A percentile compares a stretch with the other conserved stretches of the same genome.
These are phyloP conservation scores for Brotula barbata DNA, from an alignment of 2,797 vertebrate genomes.

Conservation along the genomic window DNA sequence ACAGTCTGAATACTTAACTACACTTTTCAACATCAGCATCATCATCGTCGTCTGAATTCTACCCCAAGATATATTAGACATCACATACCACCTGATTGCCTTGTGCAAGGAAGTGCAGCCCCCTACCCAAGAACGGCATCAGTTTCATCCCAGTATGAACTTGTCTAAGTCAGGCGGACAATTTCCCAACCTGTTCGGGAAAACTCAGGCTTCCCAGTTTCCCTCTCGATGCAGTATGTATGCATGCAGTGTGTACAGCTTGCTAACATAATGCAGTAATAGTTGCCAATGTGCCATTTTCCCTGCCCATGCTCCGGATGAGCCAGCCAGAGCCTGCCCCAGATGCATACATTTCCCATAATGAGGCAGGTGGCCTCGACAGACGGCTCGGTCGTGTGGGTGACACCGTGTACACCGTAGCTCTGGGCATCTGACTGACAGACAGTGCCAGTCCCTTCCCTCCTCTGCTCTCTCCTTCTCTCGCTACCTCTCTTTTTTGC, in stretches of 20 bases:
- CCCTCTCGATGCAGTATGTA: constrained; percentile 36
- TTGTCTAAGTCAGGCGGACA: constrained; percentile 44
- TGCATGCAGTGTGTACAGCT: constrained; percentile 66
- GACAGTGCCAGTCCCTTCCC: constrained; percentile 73
- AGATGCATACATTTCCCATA: constrained; percentile 82
- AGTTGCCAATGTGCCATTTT: constrained; percentile 74
- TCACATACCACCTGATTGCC: constrained; percentile 2
- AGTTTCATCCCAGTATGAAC: constrained; percentile 39
- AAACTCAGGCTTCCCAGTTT: constrained; percentile 52
- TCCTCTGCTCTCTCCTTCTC: constrained; percentile 37
- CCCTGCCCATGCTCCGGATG: constrained; percentile 71
- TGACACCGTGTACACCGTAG: constrained; percentile 72
- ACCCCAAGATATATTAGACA: constrained; percentile 8
- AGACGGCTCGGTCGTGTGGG: constrained; percentile 76
- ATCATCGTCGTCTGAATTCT: constrained; percentile 1
- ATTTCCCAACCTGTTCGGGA: constrained; percentile 43
- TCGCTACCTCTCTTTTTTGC: constrained; percentile 19
- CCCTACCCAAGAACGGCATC: constrained; percentile 23
- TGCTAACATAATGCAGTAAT: constrained; percentile 76
- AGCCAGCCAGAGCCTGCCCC: constrained; percentile 76
- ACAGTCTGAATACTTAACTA: constrained; percentile 19
- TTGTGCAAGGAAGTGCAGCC: constrained; percentile 11
- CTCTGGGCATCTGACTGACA: constrained; percentile 81
- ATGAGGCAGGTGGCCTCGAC: constrained; percentile 80
- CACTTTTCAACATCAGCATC: background rate